Base-by-base conservation (phyloP, 2,113 vertebrate species). In the Zingel zingel region DNA sequence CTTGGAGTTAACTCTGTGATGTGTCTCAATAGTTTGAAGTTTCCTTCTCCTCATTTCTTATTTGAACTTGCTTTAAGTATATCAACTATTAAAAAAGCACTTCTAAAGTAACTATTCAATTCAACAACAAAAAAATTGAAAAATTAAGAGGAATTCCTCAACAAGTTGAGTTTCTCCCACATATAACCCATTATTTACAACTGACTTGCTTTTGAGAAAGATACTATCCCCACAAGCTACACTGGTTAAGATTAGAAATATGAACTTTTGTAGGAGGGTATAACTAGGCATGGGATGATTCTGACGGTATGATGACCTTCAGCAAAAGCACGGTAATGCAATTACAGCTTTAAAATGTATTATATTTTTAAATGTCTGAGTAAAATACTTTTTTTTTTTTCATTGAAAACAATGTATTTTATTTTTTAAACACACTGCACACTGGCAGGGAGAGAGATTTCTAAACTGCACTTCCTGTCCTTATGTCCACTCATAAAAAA, bases 21-120 rank as follows among this genome's bases (percentile, higher is more conserved):
- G 56, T 69, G 54, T 82, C 47, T 70, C 36, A 66, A 39, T 47
- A 48, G 53, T 62, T 23, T 72, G 19, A 58, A 4, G 19, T 59
- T 48, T 15, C 25, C 25, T 77, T 62, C 23, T 47, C 56, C 27
- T 74, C 7, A 27, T 51, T 64, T 58, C 8, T 50, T 39, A 61
- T 51, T 51, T 66, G n/a, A 57, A 21, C 51, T 50, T 58, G 1
- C 19, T 51, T 48, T 3, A 73, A 45, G 13, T 16, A 47, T 76
- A 47, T 76, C 0, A 58, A 6, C 1, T n/a, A 48, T 25, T n/a
- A 16, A 25, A 65, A 43, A 9, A 57, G 1, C 11, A 53, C 21
- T 19, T 19, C 39, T 57, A 57, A 50, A 23, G 43, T 53, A 43
- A 47, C 53, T 13, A 23, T 27, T 18, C 0, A 50, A 27, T 30